A percentile compares a stretch with the other conserved stretches of the same genome.
Conservation (phyloP, 2,113 vertebrate genomes). For the Neotoma lepida region DNA sequence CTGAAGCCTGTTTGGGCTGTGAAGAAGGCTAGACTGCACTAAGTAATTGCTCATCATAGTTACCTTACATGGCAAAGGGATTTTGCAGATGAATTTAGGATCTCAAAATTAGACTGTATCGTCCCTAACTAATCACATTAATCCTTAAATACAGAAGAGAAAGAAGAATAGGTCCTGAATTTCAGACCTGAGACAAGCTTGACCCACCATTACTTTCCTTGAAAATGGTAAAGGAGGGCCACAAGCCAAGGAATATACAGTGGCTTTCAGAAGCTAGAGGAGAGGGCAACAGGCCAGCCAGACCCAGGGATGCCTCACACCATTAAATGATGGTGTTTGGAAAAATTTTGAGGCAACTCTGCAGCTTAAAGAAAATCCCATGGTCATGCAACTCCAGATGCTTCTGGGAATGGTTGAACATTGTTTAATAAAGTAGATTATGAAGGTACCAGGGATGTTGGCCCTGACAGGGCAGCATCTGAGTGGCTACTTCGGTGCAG, state of each 20-base stretch:
- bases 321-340: conserved; percentile 84
- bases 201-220: background rate
- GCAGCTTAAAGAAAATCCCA: conserved; percentile 59
- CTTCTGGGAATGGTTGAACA: conserved; percentile 97
- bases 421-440: conserved; percentile 98
- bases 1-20: background rate
- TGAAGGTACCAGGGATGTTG: conserved; percentile 90
- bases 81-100: too few relatives aligned
- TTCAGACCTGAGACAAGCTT: background rate
- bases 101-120: too few relatives aligned
- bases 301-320: background rate
- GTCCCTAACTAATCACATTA: too few relatives aligned
- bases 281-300: background rate
- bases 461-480: conserved; percentile 93
- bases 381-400: conserved; percentile 78
- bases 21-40: background rate
- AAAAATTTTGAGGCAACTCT: conserved; percentile 64
- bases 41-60: background rate
- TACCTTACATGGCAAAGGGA: background rate
- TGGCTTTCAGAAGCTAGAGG: background rate
- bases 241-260: background rate
- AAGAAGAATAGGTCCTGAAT: background rate
- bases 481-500: conserved; percentile 97
- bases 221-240: background rate
- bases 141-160: background rate